Evolutionary conservation across 2,797 vertebrate species (phyloP).

Genomic region (Falco peregrinus): DNA sequence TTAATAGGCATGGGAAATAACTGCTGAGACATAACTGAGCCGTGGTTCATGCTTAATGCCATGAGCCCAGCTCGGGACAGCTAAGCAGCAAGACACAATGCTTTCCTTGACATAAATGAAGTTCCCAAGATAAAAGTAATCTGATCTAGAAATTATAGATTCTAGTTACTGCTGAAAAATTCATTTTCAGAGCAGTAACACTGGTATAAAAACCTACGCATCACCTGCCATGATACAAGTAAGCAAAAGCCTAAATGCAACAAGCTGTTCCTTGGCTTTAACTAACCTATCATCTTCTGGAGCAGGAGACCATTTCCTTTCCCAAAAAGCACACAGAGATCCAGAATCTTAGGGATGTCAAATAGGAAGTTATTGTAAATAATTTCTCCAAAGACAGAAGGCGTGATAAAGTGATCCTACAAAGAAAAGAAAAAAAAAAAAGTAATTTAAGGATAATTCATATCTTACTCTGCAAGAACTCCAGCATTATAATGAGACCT

Average conservation of each 20-base stretch:
- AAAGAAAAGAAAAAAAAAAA: neutral
- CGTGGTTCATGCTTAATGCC: neutral
- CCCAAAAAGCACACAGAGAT: conserved; percentile 94
- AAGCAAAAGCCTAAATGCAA: neutral
- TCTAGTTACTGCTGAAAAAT: neutral
- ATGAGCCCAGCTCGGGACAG: neutral
- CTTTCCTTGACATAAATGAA: neutral
- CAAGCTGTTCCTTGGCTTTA: neutral
- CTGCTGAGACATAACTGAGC: neutral
- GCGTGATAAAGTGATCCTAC: conserved; percentile 92
- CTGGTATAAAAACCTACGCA: neutral
- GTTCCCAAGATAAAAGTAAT: neutral
- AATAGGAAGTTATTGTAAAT: conserved; percentile 97
- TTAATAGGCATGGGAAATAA: neutral
- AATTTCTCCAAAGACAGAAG: conserved; percentile 92
- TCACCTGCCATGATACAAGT: neutral
- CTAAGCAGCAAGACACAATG: neutral
- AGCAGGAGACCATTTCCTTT: conserved; percentile 91
- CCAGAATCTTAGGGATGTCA: conserved; percentile 97
- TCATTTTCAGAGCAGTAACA: neutral
- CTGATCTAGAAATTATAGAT: neutral
- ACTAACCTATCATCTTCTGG: conserved; percentile 93
- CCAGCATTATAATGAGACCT: neutral
- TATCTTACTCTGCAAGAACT: neutral
- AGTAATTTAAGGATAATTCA: neutral